Base-by-base conservation (phyloP, 2,888 invertebrate species). In the Elmis aenea region DNA sequence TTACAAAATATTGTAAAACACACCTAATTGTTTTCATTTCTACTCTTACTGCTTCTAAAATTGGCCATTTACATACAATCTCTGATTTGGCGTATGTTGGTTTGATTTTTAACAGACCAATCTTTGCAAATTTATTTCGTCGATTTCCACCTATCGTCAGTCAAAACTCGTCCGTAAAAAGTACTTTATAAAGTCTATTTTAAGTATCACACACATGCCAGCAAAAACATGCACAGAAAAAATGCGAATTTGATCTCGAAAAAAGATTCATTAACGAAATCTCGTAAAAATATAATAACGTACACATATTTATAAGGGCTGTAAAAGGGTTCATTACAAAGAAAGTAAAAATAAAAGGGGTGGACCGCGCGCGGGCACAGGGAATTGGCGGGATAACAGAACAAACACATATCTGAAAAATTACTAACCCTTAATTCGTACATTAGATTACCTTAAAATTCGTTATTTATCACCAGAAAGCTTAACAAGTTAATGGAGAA, bases 381-480 rank as follows among this genome's bases (percentile, higher is more conserved):
- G 23, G 35, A 42, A 42, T 42, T 35, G 42, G 34, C 38, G 32
- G 37, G 38, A 46, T 34, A 44, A 37, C 41, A 43, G 18, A 5
- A 18, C 18, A 45, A 38, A 42, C 34, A 48, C 48, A 47, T 54
- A 58, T 59, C 57, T 55, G 61, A 60, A 61, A 61, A 60, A 58
- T 61, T 58, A 57, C 55, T 55, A 57, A 48, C 53, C 61, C 60
- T 61, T 61, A 62, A 59, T 60, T 57, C 55, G 53, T 55, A 59
- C 61, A 62, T 59, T 61, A 60, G 58, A 55, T 61, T 59, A 62
- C 62, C 61, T 62, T 62, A 61, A 62, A 64, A 62, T 63, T 57
- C 59, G 59, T 59, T 60, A 64, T 64, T 64, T 63, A 63, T 62
- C 57, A 59, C 56, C 42, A 40, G 44, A 43, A 42, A 51, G 55